Base-by-base conservation (phyloP, 2,888 invertebrate genomes). In the Eupeodes luniger region DNA sequence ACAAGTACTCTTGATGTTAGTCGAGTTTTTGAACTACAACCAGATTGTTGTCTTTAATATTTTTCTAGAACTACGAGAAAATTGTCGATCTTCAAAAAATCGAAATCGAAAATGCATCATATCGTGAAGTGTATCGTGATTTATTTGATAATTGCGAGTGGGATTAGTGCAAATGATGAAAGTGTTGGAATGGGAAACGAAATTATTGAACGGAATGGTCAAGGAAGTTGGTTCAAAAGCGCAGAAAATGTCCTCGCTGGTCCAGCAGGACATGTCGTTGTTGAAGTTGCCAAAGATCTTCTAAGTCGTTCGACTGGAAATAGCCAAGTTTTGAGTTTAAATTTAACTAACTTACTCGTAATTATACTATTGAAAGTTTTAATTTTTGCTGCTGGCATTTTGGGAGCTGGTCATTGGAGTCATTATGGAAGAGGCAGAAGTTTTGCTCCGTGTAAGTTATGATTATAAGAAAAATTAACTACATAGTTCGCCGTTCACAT, bases 321-420 rank as follows among this genome's bases (percentile, higher is more conserved):
- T 92, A 96, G 96, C 92, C 96, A 96, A 95, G 93, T 93, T 59
- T 91, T 98, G 64, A 98, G 97, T 91, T 93, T 98, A 75, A 98
- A 98, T 94, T 93, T 98, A 81, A 97, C 97, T 0, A 98, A 97
- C 92, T 93, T 98, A 88, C 94, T 98, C 66, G 96, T 98, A 85
- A 94, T 98, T 79, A 94, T 98, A 70, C 95, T 98, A 47, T 94
- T 98, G 85, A 98, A 98, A 93, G 97, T 97, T 0, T 94, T 98
- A 9, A 96, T 98, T 86, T 95, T 97, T 90, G 97, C 97, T 0
- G 97, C 97, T 12, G 97, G 97, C 0, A 95, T 97, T 91, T 94
- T 96, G 91, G 97, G 96, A 7, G 96, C 96, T 1, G 96, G 96
- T 0, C 95, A 95, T n/a, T 96, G 95, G 95, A 95, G 92, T 69